Conservation (phyloP, 2,888 invertebrate genomes). For the Aquatica leii region DNA sequence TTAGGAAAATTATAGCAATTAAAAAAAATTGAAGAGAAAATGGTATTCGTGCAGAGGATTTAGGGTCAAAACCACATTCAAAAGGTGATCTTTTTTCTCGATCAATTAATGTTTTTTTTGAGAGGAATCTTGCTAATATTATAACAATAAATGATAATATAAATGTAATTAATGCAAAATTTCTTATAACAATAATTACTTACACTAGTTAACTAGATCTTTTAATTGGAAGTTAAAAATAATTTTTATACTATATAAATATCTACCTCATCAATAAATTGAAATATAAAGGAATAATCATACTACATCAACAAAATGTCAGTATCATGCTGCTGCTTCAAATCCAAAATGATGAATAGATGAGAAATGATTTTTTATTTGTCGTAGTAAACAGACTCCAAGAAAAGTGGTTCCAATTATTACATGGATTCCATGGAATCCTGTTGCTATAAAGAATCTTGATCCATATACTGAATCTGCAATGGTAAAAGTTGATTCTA, state of each 20-base stretch:
- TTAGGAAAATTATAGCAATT: conserved; percentile 74
- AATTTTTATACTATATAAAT: conserved; percentile 75
- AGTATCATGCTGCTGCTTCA: conserved; percentile 73
- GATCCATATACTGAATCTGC: conserved; percentile 72
- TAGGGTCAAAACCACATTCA: conserved; percentile 70
- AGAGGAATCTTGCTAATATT: no score
- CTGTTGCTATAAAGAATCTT: conserved; percentile 76
- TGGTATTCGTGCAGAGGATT: conserved; percentile 63
- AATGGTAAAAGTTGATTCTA: conserved; percentile 68
- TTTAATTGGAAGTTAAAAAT: conserved; percentile 78
- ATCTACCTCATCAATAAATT: conserved; percentile 75
- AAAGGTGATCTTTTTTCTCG: conserved; percentile 73
- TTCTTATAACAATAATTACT: no score
- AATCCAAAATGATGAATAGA: conserved; percentile 69
- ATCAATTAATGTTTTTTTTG: conserved; percentile 62
- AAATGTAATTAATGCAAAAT: conserved; percentile 39
- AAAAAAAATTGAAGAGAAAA: conserved; percentile 71
- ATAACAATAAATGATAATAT: no score
- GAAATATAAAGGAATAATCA: conserved; percentile 70
- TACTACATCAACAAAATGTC: conserved; percentile 74
- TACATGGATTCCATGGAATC: conserved; percentile 79
- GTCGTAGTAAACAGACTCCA: conserved; percentile 63
- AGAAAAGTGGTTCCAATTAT: conserved; percentile 69
- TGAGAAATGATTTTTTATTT: conserved; percentile 63
- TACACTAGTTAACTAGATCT: conserved; percentile 66